Evolutionary conservation across 2,888 invertebrate species (phyloP), one percentile per base, ranked within the genome.

Genomic region (Eupithecia abbreviata): DNA sequence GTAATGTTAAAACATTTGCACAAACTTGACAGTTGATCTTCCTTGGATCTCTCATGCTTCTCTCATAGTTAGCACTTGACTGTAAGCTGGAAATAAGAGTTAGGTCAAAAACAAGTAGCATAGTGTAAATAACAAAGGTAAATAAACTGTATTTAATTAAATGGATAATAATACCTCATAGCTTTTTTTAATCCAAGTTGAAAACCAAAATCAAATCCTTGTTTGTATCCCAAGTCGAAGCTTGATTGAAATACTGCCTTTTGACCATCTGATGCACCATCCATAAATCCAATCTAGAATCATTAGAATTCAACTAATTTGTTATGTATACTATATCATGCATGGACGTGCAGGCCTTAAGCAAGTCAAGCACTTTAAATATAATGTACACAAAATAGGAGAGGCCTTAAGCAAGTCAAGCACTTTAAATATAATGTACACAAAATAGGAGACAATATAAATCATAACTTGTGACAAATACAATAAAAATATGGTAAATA

Each of bases 151-250:
- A 15, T 18, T 30, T 9, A 55, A 0, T 15, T 5, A 4, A 62
- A 1, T 70, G 9, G 30, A 73, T 42, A 73, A 66, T 7, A n/a
- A 5, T 84, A 77, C 78, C 75, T 80, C 75, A 78, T 51, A 65
- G 89, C 87, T 77, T 86, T 83, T 62, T 80, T 82, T 10, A 91
- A 90, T 77, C 97, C 96, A 74, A 97, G 83, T 76, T 93, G 85
- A 75, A 96, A 95, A 18, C 96, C 97, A 83, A 95, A 96, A 77
- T 90, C 88, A 55, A 97, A 95, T 2, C 97, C 97, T 85, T 96
- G 96, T 77, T 90, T 89, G 87, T 96, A 98, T 2, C 97, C 97
- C 76, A 87, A 86, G 84, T 97, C 96, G 88, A 98, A 98, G 86
- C 96, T 96, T 41, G 93, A 86, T 91, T 98, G 97, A 83, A 96